Conservation (phyloP, 2,113 vertebrate genomes). For the Phaethon lepturus region DNA sequence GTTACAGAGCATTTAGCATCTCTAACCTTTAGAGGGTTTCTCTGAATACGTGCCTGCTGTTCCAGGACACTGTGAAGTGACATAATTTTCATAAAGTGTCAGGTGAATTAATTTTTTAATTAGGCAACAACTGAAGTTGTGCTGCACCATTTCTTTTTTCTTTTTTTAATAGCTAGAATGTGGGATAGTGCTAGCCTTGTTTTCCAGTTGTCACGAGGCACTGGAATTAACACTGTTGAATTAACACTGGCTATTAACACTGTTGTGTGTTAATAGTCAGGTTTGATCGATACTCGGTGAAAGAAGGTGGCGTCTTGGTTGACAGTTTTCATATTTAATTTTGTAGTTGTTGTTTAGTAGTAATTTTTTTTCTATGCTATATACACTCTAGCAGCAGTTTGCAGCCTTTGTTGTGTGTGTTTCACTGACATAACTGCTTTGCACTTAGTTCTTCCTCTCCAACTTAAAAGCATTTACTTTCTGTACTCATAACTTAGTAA, state of each 20-base stretch:
- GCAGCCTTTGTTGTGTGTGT: not conserved
- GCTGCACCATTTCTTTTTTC: not conserved
- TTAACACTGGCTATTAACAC: too few species aligned
- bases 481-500: not conserved
- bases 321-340: not conserved
- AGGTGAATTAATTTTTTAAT: not conserved
- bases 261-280: not conserved
- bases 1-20: not conserved
- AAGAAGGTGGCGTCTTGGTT: not conserved
- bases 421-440: not conserved
- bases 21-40: not conserved
- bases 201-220: not conserved
- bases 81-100: not conserved
- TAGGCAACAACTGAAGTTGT: not conserved
- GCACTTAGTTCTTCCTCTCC: not conserved
- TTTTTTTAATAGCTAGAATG: not conserved
- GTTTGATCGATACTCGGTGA: not conserved
- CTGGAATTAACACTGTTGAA: not conserved
- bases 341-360: not conserved
- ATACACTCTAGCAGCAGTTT: not conserved
- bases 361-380: not conserved
- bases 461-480: not conserved
- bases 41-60: not conserved
- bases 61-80: not conserved
- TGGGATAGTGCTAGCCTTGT: not conserved